These are phyloP conservation scores for Holothuria leucospilota DNA, from an alignment of 53 echinoderm and acorn worm species.

Conservation along the genomic window DNA sequence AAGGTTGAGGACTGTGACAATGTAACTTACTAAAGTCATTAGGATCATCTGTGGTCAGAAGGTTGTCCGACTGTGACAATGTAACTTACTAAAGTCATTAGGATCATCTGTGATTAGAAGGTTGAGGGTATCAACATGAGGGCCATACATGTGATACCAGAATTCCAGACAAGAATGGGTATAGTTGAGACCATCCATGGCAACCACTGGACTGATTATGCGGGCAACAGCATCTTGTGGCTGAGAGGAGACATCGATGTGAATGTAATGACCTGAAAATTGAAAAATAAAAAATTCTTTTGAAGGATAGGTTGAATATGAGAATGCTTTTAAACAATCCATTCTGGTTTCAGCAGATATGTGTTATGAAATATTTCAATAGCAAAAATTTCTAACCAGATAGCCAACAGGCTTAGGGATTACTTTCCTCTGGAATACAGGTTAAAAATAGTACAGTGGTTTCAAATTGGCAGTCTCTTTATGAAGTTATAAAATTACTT, in stretches of 20 bases:
- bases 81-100: constrained; percentile 1
- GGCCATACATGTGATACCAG: constrained; percentile 86
- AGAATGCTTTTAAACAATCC: no score
- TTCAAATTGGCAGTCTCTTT: no score
- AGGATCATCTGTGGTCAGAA: constrained; percentile 31
- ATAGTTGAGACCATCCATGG: constrained; percentile 43
- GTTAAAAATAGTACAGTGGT: no score
- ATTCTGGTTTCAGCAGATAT: no score
- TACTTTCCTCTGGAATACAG: no score
- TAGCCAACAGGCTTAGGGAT: no score
- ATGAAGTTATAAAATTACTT: no score
- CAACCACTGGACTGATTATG: constrained; percentile 39
- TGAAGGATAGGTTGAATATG: no score
- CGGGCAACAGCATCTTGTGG: constrained; percentile 24
- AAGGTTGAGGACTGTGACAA: constrained; percentile 68
- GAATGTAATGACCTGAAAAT: constrained; percentile 71
- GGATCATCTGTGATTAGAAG: constrained; percentile 33
- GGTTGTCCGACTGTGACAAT: no score
- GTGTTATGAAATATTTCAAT: no score
- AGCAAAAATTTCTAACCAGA: no score
- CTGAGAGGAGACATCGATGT: constrained; percentile 66
- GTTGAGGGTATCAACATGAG: constrained; percentile 65
- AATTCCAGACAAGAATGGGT: constrained; percentile 76
- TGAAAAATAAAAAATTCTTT: neutral
- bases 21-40: constrained; percentile 24